phyloP scores from a whole-genome alignment of 1,140 invertebrate species.

The Drosophila kurseongensis region DNA sequence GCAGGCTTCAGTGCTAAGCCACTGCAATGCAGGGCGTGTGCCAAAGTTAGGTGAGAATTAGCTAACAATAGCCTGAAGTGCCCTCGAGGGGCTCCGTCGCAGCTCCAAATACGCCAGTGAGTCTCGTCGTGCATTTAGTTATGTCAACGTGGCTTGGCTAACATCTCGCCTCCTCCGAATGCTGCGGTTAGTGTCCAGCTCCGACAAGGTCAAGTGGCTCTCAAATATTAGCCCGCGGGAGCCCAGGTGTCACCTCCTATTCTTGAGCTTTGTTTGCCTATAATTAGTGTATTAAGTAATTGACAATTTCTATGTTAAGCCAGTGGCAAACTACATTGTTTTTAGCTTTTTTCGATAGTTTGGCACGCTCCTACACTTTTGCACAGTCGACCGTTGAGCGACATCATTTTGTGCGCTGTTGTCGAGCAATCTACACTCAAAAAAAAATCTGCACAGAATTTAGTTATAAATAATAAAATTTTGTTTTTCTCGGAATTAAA shows the following conservation, averaged over 20 bases:
- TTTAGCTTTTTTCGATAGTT: slow-evolving; percentile 43
- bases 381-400: slow-evolving; percentile 5
- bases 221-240: slow-evolving; percentile 62
- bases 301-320: slow-evolving; percentile 63
- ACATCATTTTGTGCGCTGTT: slow-evolving; percentile 20
- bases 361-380: slow-evolving; percentile 24
- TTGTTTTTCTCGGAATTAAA: too few species aligned
- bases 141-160: slow-evolving; percentile 49
- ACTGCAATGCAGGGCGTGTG: neutral
- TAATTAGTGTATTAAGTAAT: slow-evolving; percentile 74
- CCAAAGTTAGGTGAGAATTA: slow-evolving; percentile 13
- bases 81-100: slow-evolving; percentile 7
- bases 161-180: slow-evolving; percentile 18
- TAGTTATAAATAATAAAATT: too few species aligned
- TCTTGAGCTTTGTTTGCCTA: slow-evolving; percentile 55
- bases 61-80: slow-evolving; percentile 30
- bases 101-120: slow-evolving; percentile 4
- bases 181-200: slow-evolving; percentile 20
- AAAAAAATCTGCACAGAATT: neutral
- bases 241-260: slow-evolving; percentile 23
- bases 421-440: slow-evolving; percentile 12
- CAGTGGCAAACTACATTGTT: slow-evolving; percentile 54
- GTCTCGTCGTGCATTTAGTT: slow-evolving; percentile 40
- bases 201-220: slow-evolving; percentile 62
- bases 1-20: neutral